phyloP scores from a whole-genome alignment of 2,888 invertebrate species.

The Apamea anceps region DNA sequence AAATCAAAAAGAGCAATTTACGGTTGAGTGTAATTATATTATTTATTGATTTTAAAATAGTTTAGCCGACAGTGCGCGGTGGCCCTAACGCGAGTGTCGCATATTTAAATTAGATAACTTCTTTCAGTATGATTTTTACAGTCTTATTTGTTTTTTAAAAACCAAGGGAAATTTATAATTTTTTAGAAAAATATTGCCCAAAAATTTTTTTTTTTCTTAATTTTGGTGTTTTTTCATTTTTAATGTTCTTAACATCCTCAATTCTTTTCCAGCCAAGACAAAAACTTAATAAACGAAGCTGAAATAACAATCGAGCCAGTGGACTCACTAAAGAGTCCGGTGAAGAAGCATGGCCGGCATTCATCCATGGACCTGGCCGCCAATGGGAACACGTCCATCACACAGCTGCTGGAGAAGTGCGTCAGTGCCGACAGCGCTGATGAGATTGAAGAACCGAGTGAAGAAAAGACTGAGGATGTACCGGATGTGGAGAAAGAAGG shows the following conservation, averaged over 20 bases:
- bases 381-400: constrained; percentile 83
- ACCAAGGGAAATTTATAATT: not conserved
- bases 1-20: not conserved
- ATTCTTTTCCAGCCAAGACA: constrained; percentile 79
- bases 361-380: constrained; percentile 88
- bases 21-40: not conserved
- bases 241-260: not conserved
- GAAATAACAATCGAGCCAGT: constrained; percentile 87
- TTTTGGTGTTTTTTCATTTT: not conserved
- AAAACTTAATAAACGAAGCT: constrained; percentile 84
- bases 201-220: not conserved
- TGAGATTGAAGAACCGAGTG: constrained; percentile 61
- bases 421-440: constrained; percentile 73
- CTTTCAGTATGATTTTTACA: not conserved
- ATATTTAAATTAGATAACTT: not conserved
- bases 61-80: no score
- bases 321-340: constrained; percentile 75
- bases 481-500: constrained; percentile 63
- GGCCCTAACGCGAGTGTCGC: no score
- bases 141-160: not conserved
- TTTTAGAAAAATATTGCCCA: not conserved
- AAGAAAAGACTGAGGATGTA: constrained; percentile 57
- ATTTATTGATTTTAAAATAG: constrained; percentile 1
- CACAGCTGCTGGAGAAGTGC: constrained; percentile 87
- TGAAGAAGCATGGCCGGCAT: constrained; percentile 85